phyloP scores from a whole-genome alignment of 2,888 invertebrate species.

The Agrochola lota region DNA sequence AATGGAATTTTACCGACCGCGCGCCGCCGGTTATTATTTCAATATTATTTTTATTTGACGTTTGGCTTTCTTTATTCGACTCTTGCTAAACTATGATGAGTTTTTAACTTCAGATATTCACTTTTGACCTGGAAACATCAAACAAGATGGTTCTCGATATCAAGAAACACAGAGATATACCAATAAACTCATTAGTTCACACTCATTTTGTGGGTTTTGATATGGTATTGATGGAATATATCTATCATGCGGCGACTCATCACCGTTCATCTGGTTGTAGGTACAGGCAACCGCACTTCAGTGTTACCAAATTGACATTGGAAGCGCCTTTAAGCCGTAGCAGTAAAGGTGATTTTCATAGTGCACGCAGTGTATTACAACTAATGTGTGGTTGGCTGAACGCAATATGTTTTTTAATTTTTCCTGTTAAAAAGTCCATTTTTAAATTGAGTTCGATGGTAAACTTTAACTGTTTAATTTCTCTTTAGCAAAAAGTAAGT shows the following conservation, averaged over 20 bases:
- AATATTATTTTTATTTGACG: neutral
- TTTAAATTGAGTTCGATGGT: neutral
- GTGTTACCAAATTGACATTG: too few relatives aligned
- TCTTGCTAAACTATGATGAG: neutral
- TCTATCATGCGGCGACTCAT: neutral
- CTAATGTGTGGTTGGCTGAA: neutral
- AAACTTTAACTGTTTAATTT: too few relatives aligned
- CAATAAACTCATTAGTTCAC: neutral
- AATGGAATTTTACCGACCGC: neutral
- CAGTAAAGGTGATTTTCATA: too few relatives aligned
- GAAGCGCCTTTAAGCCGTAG: too few relatives aligned
- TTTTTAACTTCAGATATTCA: neutral
- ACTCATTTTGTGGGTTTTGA: neutral
- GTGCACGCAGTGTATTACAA: too few relatives aligned
- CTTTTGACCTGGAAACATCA: neutral
- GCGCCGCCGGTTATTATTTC: neutral
- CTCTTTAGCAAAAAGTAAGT: neutral
- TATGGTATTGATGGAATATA: neutral
- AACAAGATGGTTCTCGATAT: neutral
- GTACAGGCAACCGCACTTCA: neutral
- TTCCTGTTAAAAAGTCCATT: neutral
- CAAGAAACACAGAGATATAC: neutral
- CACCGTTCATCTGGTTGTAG: neutral
- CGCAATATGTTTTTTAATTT: neutral
- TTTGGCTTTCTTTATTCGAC: too few relatives aligned